Evolutionary conservation across 1,140 invertebrate genomes (phyloP), one percentile per base, ranked within the genome.

Genomic region (Megalonaias nervosa): DNA sequence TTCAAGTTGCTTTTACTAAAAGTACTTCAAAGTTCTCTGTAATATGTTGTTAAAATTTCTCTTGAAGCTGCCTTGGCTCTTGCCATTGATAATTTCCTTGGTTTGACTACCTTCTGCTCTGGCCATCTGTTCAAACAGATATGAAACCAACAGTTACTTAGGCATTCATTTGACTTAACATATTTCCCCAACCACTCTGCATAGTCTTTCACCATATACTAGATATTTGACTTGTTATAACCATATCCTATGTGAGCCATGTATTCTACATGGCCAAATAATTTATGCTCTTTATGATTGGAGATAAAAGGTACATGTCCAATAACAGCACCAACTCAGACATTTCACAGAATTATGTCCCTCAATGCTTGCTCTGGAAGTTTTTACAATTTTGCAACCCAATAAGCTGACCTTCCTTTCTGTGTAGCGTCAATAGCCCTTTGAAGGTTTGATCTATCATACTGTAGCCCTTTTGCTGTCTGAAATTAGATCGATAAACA

Each of bases 161-260:
- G 31, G 48, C 38, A 60, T 68, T 17, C 11, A 11, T 21, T 23
- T n/a, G 69, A 71, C 56, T 71, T 71, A 9, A 71, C 17, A 19
- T 14, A 14, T 14, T 76, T 76, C 5, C 67, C 67, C 69, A 31
- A 17, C 13, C 48, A 38, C 55, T 66, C 23, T 26, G 61, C 75
- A 71, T 58, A 77, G 17, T 77, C 62, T 31, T 57, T 67, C 31
- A 65, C 69, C 60, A 71, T 61, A n/a, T 67, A n/a, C n/a, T 77
- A 59, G 17, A 71, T 67, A 15, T 77, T 71, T 23, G 75, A 71
- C 16, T 23, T 65, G 17, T 62, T 59, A 64, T 79, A 79, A 4
- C 73, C 72, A 65, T 70, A 79, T 16, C 77, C 77, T 60, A 79
- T 72, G 31, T 31, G n/a, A 61, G 31, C 68, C 73, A 75, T 75